Percentiles rank a stretch among this genome's conserved stretches.
These are phyloP conservation scores for Argynnis bischoffii DNA, from an alignment of 2,888 invertebrate genomes.

Conservation along the genomic window DNA sequence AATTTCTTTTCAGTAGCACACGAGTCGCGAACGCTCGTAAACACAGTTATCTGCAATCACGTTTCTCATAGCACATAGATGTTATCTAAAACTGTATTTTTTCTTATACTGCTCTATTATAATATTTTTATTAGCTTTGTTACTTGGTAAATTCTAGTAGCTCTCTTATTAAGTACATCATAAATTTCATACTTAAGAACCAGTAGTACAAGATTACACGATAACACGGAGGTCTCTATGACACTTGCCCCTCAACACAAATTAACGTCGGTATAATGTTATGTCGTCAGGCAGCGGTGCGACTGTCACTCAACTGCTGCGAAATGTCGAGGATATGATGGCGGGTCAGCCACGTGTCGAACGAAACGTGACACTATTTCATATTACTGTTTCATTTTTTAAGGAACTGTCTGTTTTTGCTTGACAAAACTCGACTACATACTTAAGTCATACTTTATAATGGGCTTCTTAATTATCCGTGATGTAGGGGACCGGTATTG, in stretches of 20 bases:
- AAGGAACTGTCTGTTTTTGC: conserved; percentile 60
- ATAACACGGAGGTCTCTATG: conserved; percentile 64
- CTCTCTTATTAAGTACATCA: conserved; percentile 66
- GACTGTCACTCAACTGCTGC: conserved; percentile 81
- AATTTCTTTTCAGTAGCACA: conserved; percentile 39
- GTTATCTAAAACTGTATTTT: conserved; percentile 49
- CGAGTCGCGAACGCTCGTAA: conserved; percentile 37
- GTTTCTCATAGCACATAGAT: conserved; percentile 47
- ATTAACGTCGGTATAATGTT: conserved; percentile 78
- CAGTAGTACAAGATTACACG: conserved; percentile 66
- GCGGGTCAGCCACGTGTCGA: conserved; percentile 78
- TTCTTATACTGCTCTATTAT: conserved; percentile 44
- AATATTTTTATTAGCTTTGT: conserved; percentile 52
- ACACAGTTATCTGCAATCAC: conserved; percentile 45
- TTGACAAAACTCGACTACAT: conserved; percentile 70
- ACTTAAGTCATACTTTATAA: conserved; percentile 39
- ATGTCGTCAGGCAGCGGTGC: conserved; percentile 63
- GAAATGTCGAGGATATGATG: conserved; percentile 76
- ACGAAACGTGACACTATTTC: conserved; percentile 73
- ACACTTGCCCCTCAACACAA: conserved; percentile 68
- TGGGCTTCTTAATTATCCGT: conserved; percentile 69
- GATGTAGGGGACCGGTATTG: conserved; percentile 65
- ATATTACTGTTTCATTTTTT: conserved; percentile 73
- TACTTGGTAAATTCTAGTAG: conserved; percentile 70
- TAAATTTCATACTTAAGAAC: conserved; percentile 68